These are phyloP conservation scores for Chrysolina oricalcia DNA, from an alignment of 2,888 invertebrate species.

Conservation along the genomic window DNA sequence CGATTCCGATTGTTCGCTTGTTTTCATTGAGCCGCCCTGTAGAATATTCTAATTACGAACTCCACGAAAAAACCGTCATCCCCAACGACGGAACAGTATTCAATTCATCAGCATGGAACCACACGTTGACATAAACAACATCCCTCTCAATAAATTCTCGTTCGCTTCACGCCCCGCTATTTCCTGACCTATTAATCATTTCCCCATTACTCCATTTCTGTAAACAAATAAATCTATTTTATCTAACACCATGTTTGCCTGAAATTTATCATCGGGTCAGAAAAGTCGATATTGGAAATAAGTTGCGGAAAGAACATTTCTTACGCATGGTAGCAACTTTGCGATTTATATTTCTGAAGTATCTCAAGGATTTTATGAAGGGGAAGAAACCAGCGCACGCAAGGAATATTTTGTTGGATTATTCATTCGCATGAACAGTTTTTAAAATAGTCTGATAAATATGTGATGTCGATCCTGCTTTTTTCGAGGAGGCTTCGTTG, in stretches of 20 bases:
- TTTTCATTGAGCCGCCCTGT: too few species aligned
- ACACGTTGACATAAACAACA: constrained; percentile 9
- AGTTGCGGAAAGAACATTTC: constrained; percentile 24
- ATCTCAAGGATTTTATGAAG: constrained; percentile 3
- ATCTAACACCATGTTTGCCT: constrained; percentile 27
- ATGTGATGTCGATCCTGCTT: too few species aligned
- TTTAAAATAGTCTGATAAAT: too few species aligned
- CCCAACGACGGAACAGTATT: not conserved
- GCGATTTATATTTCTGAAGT: constrained; percentile 4
- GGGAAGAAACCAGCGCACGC: not conserved
- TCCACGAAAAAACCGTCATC: not conserved
- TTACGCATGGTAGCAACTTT: constrained; percentile 3
- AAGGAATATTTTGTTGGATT: too few species aligned
- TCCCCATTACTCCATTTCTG: constrained; percentile 23
- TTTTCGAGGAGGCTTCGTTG: too few species aligned
- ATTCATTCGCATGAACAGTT: too few species aligned
- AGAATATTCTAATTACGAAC: not conserved
- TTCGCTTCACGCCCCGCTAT: not conserved
- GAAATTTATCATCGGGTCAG: constrained; percentile 24
- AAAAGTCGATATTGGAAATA: constrained; percentile 25
- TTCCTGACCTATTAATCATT: constrained; percentile 27
- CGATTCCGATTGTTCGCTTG: too few species aligned
- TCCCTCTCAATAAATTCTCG: not conserved
- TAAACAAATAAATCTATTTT: constrained; percentile 39
- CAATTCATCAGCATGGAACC: not conserved